Evolutionary conservation across 1,140 invertebrate genomes (phyloP).

Genomic region (Paramacrobiotus metropolitanus): DNA sequence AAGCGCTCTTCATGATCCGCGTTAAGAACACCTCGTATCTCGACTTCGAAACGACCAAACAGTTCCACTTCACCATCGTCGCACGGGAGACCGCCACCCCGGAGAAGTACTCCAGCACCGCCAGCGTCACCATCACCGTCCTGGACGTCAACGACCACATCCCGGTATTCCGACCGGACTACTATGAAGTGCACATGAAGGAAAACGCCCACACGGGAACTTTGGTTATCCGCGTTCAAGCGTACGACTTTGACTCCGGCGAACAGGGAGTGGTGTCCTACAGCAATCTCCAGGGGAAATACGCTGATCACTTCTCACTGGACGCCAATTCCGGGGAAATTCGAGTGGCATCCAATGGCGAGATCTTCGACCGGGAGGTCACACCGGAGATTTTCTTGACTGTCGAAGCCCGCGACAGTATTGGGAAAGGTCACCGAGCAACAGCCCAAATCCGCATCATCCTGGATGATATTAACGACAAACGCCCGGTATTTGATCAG

Average conservation of each 20-base stretch:
- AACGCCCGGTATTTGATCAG: constrained; percentile 12
- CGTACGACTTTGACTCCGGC: constrained; percentile 57
- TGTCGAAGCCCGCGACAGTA: constrained; percentile 65
- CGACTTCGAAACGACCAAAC: constrained; percentile 57
- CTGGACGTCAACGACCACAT: constrained; percentile 81
- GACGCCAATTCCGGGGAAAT: constrained; percentile 56
- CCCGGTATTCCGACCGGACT: constrained; percentile 51
- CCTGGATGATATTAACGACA: constrained; percentile 43
- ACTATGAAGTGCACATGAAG: constrained; percentile 48
- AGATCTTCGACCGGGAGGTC: constrained; percentile 61
- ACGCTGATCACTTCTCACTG: constrained; percentile 37
- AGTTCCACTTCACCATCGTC: constrained; percentile 50
- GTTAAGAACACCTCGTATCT: constrained; percentile 56
- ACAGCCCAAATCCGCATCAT: constrained; percentile 60
- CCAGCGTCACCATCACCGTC: constrained; percentile 57
- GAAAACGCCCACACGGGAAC: constrained; percentile 64
- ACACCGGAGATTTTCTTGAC: constrained; percentile 63
- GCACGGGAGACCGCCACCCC: constrained; percentile 54
- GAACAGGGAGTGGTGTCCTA: constrained; percentile 63
- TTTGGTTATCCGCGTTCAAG: constrained; percentile 41
- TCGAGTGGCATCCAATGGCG: constrained; percentile 42
- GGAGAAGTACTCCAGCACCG: constrained; percentile 36
- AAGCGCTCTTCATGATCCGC: constrained; percentile 66
- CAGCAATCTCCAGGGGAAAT: constrained; percentile 54
- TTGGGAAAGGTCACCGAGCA: constrained; percentile 61